Evolutionary conservation across 1,140 invertebrate species (phyloP), one percentile per base, ranked within the genome.

Genomic region (Drosophila melanica): DNA sequence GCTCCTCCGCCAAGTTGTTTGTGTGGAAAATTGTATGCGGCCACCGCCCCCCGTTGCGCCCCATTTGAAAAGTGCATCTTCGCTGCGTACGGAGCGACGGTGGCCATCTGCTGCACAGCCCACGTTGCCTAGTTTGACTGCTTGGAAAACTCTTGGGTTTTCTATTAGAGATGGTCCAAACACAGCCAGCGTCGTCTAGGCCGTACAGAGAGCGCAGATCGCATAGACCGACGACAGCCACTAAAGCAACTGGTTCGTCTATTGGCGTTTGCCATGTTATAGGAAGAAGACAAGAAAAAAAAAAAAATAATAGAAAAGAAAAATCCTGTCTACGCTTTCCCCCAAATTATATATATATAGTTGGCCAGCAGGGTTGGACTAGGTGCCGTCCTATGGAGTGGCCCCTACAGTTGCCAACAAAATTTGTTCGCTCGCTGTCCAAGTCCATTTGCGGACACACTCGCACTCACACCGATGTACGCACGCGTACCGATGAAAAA

Each of bases 1-100:
- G 81, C 78, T 86, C 84, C 82, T 87, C 75, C 66, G 66, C 14
- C 60, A 44, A 62, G 70, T 57, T 70, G 60, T 73, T 77, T 77
- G 64, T 64, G 70, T 79, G 85, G 84, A 89, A 89, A 89, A 89
- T 74, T 84, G 71, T 79, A 53, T 67, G 50, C 69, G 39, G 39
- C 39, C n/a, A 11, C 37, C 41, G 23, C 9, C 65, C 68, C 64
- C 53, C 71, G 74, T 53, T 60, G 55, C 66, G 75, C 71, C 71
- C 70, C 82, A 87, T 89, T 89, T 89, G 84, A 89, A 89, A 89
- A 89, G 80, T 89, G 84, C 84, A 89, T 89, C 84, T 74, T 44
- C 44, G 47, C 41, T 51, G 60, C 63, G 59, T 54, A 51, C 37
- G 64, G 65, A 18, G 39, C 10, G 9, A 39, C 20, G 16, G 5